Evolutionary conservation across 2,797 vertebrate genomes (phyloP).

Genomic region (Xenops minutus): DNA sequence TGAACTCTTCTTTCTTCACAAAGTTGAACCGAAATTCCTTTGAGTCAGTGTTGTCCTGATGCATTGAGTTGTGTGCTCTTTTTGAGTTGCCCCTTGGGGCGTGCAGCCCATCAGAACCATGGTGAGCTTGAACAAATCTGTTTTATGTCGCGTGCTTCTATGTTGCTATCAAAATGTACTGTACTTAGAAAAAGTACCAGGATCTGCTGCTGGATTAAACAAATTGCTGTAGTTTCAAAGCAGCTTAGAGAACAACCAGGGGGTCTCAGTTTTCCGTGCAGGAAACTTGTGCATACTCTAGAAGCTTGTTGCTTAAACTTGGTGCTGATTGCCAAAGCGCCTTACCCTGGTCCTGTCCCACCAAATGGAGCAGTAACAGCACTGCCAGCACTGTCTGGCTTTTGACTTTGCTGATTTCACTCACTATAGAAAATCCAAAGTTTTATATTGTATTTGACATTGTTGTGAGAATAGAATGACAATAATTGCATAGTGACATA

Average conservation of each 20-base stretch:
- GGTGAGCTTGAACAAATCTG: constrained; percentile 13
- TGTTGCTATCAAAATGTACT: constrained; percentile 44
- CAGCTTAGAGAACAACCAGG: constrained; percentile 40
- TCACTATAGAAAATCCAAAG: constrained; percentile 28
- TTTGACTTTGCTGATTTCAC: not conserved
- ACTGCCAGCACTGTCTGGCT: not conserved
- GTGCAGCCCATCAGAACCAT: constrained; percentile 5
- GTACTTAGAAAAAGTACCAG: constrained; percentile 36
- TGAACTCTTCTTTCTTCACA: not conserved
- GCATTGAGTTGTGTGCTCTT: not conserved
- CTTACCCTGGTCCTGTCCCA: constrained; percentile 41
- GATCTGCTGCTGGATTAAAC: constrained; percentile 40
- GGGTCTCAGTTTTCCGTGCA: constrained; percentile 21
- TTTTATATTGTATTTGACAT: not conserved
- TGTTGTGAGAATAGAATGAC: not conserved
- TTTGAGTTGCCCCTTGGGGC: not conserved
- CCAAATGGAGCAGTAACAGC: not conserved
- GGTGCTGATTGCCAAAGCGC: constrained; percentile 68
- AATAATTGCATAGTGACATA: not conserved
- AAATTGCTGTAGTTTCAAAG: constrained; percentile 26
- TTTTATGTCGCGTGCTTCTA: not conserved
- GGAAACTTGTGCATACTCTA: not conserved
- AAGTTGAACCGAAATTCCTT: constrained; percentile 1
- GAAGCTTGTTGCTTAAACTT: constrained; percentile 8
- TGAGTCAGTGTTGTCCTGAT: not conserved